Evolutionary conservation across 2,113 vertebrate genomes (phyloP).

Genomic region (Sylvietta virens): DNA sequence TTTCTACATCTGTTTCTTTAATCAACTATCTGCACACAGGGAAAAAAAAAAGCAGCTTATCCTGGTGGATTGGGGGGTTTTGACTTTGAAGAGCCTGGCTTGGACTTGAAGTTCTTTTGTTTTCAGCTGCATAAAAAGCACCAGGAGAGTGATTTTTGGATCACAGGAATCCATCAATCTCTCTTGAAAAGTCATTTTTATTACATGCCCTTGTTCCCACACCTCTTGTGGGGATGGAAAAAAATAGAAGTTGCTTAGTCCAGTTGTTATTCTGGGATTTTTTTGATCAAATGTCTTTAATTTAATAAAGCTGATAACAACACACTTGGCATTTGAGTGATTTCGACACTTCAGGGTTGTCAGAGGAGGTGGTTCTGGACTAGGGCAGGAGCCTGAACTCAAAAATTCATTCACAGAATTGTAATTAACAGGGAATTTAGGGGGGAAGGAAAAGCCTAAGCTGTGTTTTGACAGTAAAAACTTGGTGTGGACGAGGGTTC

Average conservation of each 20-base stretch:
- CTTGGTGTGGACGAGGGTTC: background rate
- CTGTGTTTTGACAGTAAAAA: fast-evolving
- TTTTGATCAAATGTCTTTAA: background rate
- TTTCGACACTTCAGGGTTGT: background rate
- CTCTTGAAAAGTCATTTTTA: background rate
- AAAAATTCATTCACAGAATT: background rate
- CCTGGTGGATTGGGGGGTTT: background rate
- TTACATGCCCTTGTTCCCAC: background rate
- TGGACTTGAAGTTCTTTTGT: background rate
- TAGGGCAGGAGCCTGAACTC: background rate
- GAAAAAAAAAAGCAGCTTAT: background rate
- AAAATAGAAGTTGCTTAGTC: background rate
- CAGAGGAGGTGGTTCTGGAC: background rate
- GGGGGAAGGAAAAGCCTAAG: background rate
- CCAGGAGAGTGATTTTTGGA: background rate
- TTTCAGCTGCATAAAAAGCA: background rate
- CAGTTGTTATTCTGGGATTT: background rate
- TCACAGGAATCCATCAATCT: background rate
- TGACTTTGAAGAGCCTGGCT: background rate
- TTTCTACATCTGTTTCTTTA: constrained; percentile 49
- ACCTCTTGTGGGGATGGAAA: background rate
- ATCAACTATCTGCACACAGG: background rate
- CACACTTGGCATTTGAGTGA: background rate
- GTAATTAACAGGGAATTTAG: background rate
- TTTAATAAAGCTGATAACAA: background rate